phyloP scores from a whole-genome alignment of 2,113 vertebrate genomes.

The Coptodon rendalli region DNA sequence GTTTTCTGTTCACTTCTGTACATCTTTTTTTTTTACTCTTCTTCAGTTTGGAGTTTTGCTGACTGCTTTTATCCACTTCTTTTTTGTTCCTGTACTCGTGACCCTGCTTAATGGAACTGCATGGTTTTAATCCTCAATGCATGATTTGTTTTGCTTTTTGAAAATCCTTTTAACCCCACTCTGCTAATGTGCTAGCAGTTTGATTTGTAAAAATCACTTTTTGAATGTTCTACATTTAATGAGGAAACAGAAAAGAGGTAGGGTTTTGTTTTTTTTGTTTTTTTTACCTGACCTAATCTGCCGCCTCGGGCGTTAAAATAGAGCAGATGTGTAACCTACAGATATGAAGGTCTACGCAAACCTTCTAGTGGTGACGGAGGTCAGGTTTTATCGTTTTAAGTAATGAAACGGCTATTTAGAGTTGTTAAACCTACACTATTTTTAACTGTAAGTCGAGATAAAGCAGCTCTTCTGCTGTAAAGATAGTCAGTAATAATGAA shows the following conservation, averaged over 20 bases:
- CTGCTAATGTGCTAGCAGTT: not conserved
- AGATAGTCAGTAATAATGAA: not conserved
- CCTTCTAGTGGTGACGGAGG: not conserved
- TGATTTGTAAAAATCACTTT: not conserved
- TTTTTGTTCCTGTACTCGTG: not conserved
- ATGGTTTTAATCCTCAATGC: not conserved
- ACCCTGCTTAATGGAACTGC: not conserved
- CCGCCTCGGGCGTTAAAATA: not conserved
- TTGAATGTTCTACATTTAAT: not conserved
- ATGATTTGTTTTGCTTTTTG: not conserved
- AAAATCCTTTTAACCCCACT: not conserved
- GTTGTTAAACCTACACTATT: not conserved
- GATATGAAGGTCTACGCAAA: not conserved
- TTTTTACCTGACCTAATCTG: not conserved
- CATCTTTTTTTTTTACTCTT: not conserved
- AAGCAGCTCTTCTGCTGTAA: not conserved
- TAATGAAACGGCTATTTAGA: not conserved
- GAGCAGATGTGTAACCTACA: not conserved
- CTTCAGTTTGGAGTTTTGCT: not conserved
- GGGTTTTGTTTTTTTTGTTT: not conserved
- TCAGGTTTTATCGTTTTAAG: not conserved
- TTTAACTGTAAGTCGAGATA: not conserved
- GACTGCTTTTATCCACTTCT: not conserved
- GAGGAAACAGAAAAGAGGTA: not conserved
- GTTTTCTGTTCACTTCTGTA: constrained; percentile 28